Conservation (phyloP, 2,113 vertebrate species). For the Larimichthys crocea region DNA sequence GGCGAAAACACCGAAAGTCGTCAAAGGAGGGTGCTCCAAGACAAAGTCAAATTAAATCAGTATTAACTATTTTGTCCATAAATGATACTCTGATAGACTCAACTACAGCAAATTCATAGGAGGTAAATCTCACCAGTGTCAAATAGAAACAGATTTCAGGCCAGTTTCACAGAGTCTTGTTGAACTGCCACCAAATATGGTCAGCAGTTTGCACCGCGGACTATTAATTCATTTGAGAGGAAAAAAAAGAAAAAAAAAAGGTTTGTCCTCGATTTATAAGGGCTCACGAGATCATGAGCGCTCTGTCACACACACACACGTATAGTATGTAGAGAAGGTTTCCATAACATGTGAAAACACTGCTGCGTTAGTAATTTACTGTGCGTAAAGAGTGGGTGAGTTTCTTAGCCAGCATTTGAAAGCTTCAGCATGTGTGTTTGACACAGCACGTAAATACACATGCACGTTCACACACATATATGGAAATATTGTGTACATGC, state of each 20-base stretch:
- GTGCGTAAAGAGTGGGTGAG: not conserved
- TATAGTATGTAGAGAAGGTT: conserved; percentile 10
- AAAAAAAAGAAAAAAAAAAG: not conserved
- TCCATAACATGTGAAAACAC: conserved; percentile 42
- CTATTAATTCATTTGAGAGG: conserved; percentile 42
- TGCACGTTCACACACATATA: not conserved
- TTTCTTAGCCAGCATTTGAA: conserved; percentile 37
- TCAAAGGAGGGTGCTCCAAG: conserved; percentile 30
- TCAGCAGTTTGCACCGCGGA: conserved; percentile 38
- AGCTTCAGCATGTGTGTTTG: conserved; percentile 24
- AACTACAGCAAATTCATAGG: conserved; percentile 51
- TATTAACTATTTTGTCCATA: conserved; percentile 46
- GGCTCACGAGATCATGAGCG: conserved; percentile 9
- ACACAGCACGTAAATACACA: conserved; percentile 27
- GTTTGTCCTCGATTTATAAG: conserved; percentile 33
- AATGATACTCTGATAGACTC: conserved; percentile 47
- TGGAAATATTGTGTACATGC: not conserved
- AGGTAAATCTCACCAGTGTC: conserved; percentile 52
- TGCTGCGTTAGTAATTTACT: conserved; percentile 40
- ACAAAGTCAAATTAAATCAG: conserved; percentile 56
- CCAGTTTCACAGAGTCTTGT: conserved; percentile 25
- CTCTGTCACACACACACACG: not conserved
- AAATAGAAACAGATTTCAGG: conserved; percentile 44
- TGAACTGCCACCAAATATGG: conserved; percentile 63
- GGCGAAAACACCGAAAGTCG: conserved; percentile 25